Conservation (phyloP, 1,140 invertebrate species). For the Drosophila ficusphila region DNA sequence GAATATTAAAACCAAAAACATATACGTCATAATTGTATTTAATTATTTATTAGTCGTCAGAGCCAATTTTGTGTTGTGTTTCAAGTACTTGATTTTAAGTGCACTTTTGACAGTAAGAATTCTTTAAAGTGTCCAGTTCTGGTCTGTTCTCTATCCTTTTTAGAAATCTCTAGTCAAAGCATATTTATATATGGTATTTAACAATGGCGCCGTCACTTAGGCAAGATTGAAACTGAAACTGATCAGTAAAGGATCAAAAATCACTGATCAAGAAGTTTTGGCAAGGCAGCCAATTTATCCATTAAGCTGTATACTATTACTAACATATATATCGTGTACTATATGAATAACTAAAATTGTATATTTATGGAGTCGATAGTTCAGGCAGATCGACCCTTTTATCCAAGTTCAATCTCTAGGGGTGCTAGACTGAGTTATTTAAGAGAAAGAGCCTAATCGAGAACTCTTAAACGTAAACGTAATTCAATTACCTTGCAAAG, state of each 20-base stretch:
- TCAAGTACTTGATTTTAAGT: neutral
- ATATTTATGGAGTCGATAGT: conserved; percentile 63
- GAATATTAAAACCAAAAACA: conserved; percentile 4
- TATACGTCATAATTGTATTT: neutral
- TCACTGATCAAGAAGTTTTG: too few relatives aligned
- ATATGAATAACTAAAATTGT: conserved; percentile 36
- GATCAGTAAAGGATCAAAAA: too few relatives aligned
- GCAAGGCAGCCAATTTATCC: conserved; percentile 8
- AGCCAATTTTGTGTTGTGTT: conserved; percentile 20
- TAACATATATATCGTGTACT: conserved; percentile 10
- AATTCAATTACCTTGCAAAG: conserved; percentile 76
- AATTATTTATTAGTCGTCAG: conserved; percentile 16
- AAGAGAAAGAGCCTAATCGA: conserved; percentile 28
- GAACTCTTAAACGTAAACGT: conserved; percentile 63
- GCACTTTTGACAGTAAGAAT: conserved; percentile 21
- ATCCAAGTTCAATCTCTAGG: conserved; percentile 73
- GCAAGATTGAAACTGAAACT: too few relatives aligned
- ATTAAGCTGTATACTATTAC: conserved; percentile 22
- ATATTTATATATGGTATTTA: conserved; percentile 18
- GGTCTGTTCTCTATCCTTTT: conserved; percentile 12
- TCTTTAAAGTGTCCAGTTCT: conserved; percentile 44
- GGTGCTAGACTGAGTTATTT: conserved; percentile 76
- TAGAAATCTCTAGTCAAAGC: conserved; percentile 42
- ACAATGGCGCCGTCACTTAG: too few relatives aligned
- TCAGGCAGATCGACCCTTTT: conserved; percentile 57